Base-by-base conservation (phyloP, 2,113 vertebrate genomes). In the Atrichornis clamosus region DNA sequence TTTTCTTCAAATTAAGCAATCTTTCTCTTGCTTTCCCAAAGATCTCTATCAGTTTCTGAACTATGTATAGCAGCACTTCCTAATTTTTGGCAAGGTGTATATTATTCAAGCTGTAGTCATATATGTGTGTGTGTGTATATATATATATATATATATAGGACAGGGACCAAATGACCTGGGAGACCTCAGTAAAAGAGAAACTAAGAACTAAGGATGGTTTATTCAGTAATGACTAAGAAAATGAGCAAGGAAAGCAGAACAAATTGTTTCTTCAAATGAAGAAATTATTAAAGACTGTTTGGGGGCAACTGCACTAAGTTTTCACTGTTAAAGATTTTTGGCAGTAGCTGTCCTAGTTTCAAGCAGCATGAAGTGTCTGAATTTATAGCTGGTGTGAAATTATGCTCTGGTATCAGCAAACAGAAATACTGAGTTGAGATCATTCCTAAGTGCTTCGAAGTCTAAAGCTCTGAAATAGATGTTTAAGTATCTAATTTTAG, bases 281-380 rank as follows among this genome's bases (percentile, higher is more conserved):
- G 50, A 87, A 94, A 76, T 90, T 94, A 87, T 56, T 95, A 44
- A 89, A 87, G 75, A 69, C 4, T 62, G 49, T 92, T 81, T 75
- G 28, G 55, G 74, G 79, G 42, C 78, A 90, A 89, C 27, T 59
- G 32, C 23, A 19, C 52, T 37, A 74, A 94, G 70, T 94, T 93
- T 95, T 87, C 56, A 27, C 27, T 89, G 68, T 84, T 53, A 80
- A 12, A 74, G 72, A 67, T 62, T 90, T 64, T 90, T 94, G 75
- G 55, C 75, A 90, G 62, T 83, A 84, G 37, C 50, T 90, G 90
- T 76, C 78, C 85, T 93, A 95, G 44, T 95, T 97, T 85, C 79
- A 72, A 65, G 56, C 49, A 78, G 11, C 19, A 44, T 37, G 49
- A 77, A 74, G 68, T 77, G 26, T 73, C 68, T 83, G 90, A 80